phyloP scores from a whole-genome alignment of 2,888 invertebrate genomes.

The Drosophila prostipennis region DNA sequence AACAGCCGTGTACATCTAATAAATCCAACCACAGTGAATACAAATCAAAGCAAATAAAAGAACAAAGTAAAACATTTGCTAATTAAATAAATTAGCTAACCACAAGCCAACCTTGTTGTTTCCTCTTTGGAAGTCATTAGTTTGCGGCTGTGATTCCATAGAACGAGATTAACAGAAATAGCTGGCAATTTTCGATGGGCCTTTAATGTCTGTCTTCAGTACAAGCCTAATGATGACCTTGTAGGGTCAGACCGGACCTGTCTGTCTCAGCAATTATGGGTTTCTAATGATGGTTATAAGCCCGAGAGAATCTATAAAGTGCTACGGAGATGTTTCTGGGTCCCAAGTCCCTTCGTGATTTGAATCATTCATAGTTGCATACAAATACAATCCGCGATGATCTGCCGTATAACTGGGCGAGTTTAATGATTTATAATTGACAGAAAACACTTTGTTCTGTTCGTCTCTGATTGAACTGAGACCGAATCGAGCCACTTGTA shows the following conservation, averaged over 20 bases:
- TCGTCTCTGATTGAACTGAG: constrained; percentile 5
- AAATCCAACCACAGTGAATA: not conserved
- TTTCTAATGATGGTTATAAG: constrained; percentile 27
- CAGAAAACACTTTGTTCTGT: constrained; percentile 29
- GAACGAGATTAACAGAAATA: constrained; percentile 34
- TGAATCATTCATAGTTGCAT: constrained; percentile 17
- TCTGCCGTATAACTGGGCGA: constrained; percentile 26
- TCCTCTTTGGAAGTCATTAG: constrained; percentile 30
- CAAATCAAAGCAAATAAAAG: not conserved
- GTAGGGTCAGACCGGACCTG: constrained; percentile 25
- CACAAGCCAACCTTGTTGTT: constrained; percentile 37
- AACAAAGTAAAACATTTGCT: constrained; percentile 26
- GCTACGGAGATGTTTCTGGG: constrained; percentile 8
- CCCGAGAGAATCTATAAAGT: constrained; percentile 17
- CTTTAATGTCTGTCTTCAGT: constrained; percentile 33
- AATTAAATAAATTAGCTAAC: constrained; percentile 32
- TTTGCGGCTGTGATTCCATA: constrained; percentile 23
- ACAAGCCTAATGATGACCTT: constrained; percentile 42
- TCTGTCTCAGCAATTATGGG: constrained; percentile 20
- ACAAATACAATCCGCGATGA: constrained; percentile 12
- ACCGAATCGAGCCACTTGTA: constrained; percentile 39
- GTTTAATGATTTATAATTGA: constrained; percentile 45
- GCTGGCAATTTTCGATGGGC: constrained; percentile 37
- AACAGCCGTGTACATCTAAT: not conserved
- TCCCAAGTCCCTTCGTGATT: constrained; percentile 13